Percentiles rank a stretch among this genome's conserved stretches.
Evolutionary conservation across 2,797 vertebrate species (phyloP).

Genomic region (Leptodactylus fallax): DNA sequence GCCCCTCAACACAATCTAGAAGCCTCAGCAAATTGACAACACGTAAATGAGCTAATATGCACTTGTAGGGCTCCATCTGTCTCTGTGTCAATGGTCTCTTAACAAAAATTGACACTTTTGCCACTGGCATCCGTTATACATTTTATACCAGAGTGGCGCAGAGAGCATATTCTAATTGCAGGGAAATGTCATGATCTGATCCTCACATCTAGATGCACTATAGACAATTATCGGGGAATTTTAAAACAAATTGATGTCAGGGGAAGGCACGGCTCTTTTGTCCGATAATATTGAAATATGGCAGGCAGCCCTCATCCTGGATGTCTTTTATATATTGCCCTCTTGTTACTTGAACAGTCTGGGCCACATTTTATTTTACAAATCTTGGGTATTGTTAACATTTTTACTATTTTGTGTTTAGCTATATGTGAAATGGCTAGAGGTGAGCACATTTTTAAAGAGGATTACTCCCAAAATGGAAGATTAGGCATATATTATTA

Average conservation of each 20-base stretch:
- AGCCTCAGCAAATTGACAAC: conserved; percentile 27
- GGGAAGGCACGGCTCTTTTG: too few relatives aligned
- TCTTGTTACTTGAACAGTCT: neutral
- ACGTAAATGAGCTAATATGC: conserved; percentile 49
- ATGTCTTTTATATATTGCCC: too few relatives aligned
- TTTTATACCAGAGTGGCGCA: neutral
- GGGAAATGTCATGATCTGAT: conserved; percentile 1
- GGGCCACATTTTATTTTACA: too few relatives aligned
- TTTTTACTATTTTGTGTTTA: too few relatives aligned
- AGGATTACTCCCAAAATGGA: too few relatives aligned
- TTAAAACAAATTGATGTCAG: too few relatives aligned
- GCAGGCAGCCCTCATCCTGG: neutral
- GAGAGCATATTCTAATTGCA: neutral
- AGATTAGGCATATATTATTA: too few relatives aligned
- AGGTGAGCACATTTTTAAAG: too few relatives aligned
- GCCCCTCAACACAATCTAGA: conserved; percentile 23
- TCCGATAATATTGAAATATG: neutral
- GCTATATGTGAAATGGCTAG: too few relatives aligned
- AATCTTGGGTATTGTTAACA: too few relatives aligned
- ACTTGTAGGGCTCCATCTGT: conserved; percentile 43
- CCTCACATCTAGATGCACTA: neutral
- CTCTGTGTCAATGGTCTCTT: conserved; percentile 38
- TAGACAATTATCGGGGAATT: neutral
- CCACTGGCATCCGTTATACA: conserved; percentile 34
- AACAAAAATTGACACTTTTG: conserved; percentile 41